Base-by-base conservation (phyloP, 2,113 vertebrate species). In the Heterotis niloticus region DNA sequence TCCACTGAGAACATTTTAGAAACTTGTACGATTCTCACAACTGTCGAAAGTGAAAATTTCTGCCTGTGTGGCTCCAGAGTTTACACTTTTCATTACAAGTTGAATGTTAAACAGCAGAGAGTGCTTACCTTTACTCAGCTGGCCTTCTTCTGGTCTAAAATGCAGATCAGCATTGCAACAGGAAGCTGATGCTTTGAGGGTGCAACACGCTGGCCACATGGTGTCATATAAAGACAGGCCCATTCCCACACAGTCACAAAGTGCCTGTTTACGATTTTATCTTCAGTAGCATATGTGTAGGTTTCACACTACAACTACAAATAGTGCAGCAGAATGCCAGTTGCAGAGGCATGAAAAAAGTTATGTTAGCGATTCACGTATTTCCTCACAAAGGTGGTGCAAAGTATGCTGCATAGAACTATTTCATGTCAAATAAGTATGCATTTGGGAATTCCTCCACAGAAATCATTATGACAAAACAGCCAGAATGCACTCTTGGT, bases 121-220 rank as follows among this genome's bases (percentile, higher is more conserved):
- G 67, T 64, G 88, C 90, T 87, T 86, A 90, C 89, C 89, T 82
- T n/a, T 79, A 68, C 71, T 76, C 75, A 79, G 82, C 70, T 86
- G 86, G 78, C 5, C 81, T 82, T 81, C 72, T 77, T 57, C 65
- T 54, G 85, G 86, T 88, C 84, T 82, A 80, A 80, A 34, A 75
- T 64, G 26, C 57, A 75, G 23, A 76, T 84, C 81, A 77, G 81
- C 76, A 81, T 66, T 86, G 84, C 83, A 87, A 93, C 91, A 93
- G 92, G 92, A 93, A 93, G 82, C 79, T 85, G 84, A 88, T 88
- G 79, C 83, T 59, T 65, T 60, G 2, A 64, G 78, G 86, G 83
- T 78, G 82, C 82, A 88, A 70, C 67, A 78, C 24, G 59, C 67
- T 82, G 64, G 62, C 83, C 78, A 71, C 51, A 69, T 16, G 4